Conservation (phyloP, 2,797 vertebrate genomes). For the Melanotaenia maccullochi region DNA sequence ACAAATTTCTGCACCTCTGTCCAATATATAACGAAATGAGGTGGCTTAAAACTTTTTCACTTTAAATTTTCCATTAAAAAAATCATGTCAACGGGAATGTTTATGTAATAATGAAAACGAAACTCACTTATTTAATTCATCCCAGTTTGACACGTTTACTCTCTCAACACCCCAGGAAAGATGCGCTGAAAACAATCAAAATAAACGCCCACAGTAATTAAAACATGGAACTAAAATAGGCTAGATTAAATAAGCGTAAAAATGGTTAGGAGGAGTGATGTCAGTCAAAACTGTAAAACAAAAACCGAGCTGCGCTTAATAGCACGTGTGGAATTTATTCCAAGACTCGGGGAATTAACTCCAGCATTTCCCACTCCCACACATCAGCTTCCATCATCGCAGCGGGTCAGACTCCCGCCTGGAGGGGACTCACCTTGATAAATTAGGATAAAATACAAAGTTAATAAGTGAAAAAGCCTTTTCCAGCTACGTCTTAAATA, state of each 20-base stretch:
- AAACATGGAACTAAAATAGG: no score
- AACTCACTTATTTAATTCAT: slow-evolving; percentile 79
- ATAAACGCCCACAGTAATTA: neutral
- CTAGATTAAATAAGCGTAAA: no score
- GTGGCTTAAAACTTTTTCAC: neutral
- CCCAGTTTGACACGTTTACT: slow-evolving; percentile 70
- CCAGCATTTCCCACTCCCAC: neutral
- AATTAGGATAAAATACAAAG: slow-evolving; percentile 75
- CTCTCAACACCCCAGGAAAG: slow-evolving; percentile 72
- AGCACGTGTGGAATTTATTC: neutral
- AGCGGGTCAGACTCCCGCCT: neutral
- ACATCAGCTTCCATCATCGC: neutral
- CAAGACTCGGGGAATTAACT: neutral
- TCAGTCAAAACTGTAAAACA: neutral
- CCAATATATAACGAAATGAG: neutral
- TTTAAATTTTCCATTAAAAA: neutral
- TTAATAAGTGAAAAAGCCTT: slow-evolving; percentile 61
- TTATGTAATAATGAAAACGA: neutral
- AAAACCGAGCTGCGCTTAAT: neutral
- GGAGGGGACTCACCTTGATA: slow-evolving; percentile 80
- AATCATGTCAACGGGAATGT: neutral
- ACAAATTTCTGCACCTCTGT: neutral
- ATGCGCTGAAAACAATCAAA: slow-evolving; percentile 70
- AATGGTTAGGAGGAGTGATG: neutral
- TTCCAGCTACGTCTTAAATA: slow-evolving; percentile 69